A percentile compares a stretch with the other conserved stretches of the same genome.
Conservation (phyloP, 2,113 vertebrate species). For the Myiagra hebetior region DNA sequence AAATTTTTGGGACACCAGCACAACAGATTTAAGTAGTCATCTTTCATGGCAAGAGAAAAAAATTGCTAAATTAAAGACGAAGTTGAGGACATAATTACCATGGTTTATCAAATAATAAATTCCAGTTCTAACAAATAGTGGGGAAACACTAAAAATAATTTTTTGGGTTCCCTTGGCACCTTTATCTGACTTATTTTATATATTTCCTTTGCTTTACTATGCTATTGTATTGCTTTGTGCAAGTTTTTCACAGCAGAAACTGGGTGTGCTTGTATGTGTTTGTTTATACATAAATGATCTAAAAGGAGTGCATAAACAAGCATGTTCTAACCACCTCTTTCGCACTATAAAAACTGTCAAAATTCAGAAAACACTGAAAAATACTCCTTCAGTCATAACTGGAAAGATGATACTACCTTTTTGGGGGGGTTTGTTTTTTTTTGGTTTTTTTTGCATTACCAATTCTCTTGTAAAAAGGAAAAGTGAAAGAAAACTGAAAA, state of each 20-base stretch:
- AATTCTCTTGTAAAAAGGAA: neutral
- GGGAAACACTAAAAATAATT: neutral
- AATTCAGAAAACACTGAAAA: neutral
- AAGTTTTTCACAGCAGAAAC: neutral
- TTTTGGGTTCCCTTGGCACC: neutral
- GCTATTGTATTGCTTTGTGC: neutral
- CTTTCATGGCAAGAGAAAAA: neutral
- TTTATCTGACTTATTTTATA: neutral
- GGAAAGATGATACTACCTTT: neutral
- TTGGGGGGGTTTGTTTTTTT: neutral
- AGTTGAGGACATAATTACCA: neutral
- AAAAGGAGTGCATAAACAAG: neutral
- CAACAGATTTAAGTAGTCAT: neutral
- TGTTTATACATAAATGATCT: neutral
- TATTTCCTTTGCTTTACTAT: neutral
- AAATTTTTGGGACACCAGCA: neutral
- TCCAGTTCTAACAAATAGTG: neutral
- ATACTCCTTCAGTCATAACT: neutral
- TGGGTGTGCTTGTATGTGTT: fast-evolving
- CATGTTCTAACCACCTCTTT: neutral
- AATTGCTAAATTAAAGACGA: neutral
- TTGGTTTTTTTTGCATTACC: neutral
- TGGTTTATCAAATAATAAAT: neutral
- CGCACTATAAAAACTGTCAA: neutral
- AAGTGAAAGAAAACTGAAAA: neutral